Percentiles rank a stretch among this genome's conserved stretches.
Conservation (phyloP, 2,113 vertebrate species). For the Heteronetta atricapilla region DNA sequence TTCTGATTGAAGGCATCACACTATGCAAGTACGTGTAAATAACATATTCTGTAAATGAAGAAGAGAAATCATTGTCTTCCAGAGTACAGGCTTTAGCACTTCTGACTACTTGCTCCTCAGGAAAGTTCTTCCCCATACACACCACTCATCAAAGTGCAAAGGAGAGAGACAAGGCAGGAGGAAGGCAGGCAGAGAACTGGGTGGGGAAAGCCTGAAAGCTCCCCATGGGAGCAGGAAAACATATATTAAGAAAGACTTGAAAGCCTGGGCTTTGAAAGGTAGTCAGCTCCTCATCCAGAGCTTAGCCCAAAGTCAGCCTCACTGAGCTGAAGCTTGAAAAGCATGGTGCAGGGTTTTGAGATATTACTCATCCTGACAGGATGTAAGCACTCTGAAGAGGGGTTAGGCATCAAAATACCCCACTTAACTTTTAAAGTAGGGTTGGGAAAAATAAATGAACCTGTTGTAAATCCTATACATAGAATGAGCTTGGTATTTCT, state of each 20-base stretch:
- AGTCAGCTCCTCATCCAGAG: not conserved
- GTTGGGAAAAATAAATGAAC: not conserved
- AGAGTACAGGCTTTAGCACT: not conserved
- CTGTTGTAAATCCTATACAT: accelerated
- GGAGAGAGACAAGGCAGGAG: not conserved
- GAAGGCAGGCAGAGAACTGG: not conserved
- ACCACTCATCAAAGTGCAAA: not conserved
- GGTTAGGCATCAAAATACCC: not conserved
- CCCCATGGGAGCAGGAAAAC: not conserved
- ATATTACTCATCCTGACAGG: not conserved
- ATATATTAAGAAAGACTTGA: not conserved
- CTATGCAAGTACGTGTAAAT: not conserved
- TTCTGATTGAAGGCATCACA: not conserved
- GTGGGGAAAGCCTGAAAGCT: not conserved
- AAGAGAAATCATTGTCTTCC: not conserved
- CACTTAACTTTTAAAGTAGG: not conserved
- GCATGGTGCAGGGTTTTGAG: not conserved
- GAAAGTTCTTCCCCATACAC: not conserved
- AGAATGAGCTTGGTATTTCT: not conserved
- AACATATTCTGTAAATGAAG: not conserved
- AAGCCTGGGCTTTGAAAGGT: not conserved
- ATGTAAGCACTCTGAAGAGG: not conserved
- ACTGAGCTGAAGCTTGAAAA: not conserved
- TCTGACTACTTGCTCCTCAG: not conserved
- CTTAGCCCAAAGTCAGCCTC: not conserved